Percentiles rank a stretch among this genome's conserved stretches.
These are phyloP conservation scores for Dipodomys ordii DNA, from an alignment of 2,113 vertebrate genomes.

Conservation along the genomic window DNA sequence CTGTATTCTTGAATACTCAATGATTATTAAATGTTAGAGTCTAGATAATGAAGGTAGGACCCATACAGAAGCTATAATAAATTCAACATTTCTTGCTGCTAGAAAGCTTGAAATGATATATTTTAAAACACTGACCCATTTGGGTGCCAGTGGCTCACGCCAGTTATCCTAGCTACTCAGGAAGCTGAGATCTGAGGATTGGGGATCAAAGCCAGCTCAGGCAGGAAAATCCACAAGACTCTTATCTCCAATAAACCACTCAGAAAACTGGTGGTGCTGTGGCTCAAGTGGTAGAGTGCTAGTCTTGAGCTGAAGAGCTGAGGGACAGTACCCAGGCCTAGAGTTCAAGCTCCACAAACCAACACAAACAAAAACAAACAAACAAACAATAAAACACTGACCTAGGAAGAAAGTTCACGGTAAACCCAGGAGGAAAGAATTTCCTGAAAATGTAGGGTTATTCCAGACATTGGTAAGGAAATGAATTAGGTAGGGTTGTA, in stretches of 20 bases:
- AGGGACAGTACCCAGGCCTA: too few relatives aligned
- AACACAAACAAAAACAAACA: too few relatives aligned
- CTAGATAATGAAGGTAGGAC: conserved; percentile 50
- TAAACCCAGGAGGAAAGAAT: not conserved
- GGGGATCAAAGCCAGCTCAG: too few relatives aligned
- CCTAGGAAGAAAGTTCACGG: not conserved
- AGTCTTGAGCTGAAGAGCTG: too few relatives aligned
- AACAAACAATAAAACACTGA: not conserved
- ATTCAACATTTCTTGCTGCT: conserved; percentile 38
- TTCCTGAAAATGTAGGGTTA: not conserved
- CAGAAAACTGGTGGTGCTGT: too few relatives aligned
- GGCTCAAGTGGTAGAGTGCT: too few relatives aligned
- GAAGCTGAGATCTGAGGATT: too few relatives aligned
- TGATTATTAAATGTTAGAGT: conserved; percentile 64
- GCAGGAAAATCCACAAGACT: too few relatives aligned
- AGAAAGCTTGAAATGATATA: not conserved
- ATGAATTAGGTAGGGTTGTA: not conserved
- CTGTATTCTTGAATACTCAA: conserved; percentile 42
- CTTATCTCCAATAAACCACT: too few relatives aligned
- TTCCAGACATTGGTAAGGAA: not conserved
- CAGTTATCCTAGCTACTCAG: too few relatives aligned
- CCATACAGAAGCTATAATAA: not conserved
- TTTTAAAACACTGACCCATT: not conserved
- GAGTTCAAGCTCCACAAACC: too few relatives aligned
- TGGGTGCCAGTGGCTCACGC: too few relatives aligned